Evolutionary conservation across 2,888 invertebrate species (phyloP).

Genomic region (Lochmaea capreae): DNA sequence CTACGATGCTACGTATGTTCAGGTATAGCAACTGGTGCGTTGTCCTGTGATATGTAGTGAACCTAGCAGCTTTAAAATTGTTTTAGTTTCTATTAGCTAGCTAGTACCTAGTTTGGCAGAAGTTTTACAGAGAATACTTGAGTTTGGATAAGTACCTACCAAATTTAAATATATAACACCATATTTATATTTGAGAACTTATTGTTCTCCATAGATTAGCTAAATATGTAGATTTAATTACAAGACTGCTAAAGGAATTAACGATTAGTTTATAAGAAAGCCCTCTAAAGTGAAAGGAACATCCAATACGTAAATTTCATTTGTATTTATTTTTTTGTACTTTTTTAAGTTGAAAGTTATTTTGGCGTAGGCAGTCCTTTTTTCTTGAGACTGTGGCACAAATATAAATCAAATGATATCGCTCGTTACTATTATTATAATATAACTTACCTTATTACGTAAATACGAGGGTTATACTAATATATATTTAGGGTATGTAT

Average conservation of each 20-base stretch:
- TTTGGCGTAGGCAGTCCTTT: background rate
- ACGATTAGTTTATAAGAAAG: background rate
- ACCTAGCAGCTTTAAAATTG: conserved; percentile 35
- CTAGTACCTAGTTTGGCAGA: conserved; percentile 36
- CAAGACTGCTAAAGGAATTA: conserved; percentile 19
- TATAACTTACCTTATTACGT: conserved; percentile 2
- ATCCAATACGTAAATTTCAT: background rate
- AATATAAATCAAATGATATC: conserved; percentile 2
- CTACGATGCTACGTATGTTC: conserved; percentile 52
- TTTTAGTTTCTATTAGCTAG: conserved; percentile 44
- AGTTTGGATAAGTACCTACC: background rate
- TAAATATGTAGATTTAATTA: conserved; percentile 5
- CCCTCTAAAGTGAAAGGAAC: conserved; percentile 2
- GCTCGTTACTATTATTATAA: background rate
- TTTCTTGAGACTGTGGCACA: conserved; percentile 9
- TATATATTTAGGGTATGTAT: conserved; percentile 8
- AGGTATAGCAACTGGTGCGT: conserved; percentile 56
- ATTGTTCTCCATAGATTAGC: conserved; percentile 17
- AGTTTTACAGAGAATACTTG: background rate
- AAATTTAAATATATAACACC: background rate
- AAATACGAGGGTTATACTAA: background rate
- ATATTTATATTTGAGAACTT: conserved; percentile 11
- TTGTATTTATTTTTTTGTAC: background rate
- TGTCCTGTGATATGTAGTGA: conserved; percentile 59
- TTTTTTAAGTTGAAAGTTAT: background rate